These are phyloP conservation scores for Arctia plantaginis DNA, from an alignment of 2,888 invertebrate species.

Conservation along the genomic window DNA sequence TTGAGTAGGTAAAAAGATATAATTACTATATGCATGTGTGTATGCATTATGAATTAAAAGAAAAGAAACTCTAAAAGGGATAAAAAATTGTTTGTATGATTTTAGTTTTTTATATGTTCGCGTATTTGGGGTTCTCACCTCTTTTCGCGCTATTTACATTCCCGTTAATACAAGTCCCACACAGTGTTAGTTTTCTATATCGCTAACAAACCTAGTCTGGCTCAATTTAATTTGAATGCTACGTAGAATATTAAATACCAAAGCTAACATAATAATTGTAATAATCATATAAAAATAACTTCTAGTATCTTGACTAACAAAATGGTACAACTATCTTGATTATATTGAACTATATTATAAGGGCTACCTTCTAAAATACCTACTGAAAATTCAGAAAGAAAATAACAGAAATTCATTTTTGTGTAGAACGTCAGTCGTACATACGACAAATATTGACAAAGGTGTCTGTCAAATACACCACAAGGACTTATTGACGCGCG, in stretches of 20 bases:
- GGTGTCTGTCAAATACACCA: conserved; percentile 50
- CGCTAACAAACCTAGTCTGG: background rate
- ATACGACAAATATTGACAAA: conserved; percentile 43
- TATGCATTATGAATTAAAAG: background rate
- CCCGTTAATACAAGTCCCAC: background rate
- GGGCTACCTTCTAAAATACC: background rate
- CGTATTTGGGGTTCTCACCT: too few species aligned
- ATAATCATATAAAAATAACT: too few species aligned
- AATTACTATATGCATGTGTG: background rate
- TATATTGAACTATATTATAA: background rate
- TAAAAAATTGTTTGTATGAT: background rate
- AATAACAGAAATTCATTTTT: conserved; percentile 20
- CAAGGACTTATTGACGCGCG: conserved; percentile 46
- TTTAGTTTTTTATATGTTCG: too few species aligned
- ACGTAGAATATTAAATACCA: too few species aligned
- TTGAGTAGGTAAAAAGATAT: too few species aligned
- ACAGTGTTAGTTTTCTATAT: too few species aligned
- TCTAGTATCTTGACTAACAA: background rate
- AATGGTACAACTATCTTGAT: background rate
- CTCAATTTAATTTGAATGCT: too few species aligned
- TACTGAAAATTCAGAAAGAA: background rate
- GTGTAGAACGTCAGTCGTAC: conserved; percentile 28
- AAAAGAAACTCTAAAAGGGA: background rate
- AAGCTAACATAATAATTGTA: too few species aligned
- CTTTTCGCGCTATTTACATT: too few species aligned